Evolutionary conservation across 2,797 vertebrate species (phyloP).

Genomic region (Crocidura indochinensis): DNA sequence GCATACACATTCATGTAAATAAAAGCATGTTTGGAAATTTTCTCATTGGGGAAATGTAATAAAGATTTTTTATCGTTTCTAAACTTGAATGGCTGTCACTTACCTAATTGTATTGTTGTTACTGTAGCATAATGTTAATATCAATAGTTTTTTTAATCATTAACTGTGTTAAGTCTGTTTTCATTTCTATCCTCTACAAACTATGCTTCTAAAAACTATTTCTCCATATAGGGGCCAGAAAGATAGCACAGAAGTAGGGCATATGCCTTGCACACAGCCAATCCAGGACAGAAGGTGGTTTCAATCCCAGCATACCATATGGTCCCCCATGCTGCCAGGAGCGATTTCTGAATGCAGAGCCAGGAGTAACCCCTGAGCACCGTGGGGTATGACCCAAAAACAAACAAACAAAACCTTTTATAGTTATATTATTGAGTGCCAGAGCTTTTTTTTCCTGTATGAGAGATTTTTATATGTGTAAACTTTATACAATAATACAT

Average conservation of each 20-base stretch:
- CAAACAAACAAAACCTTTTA: too few relatives aligned
- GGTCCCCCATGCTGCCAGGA: too few relatives aligned
- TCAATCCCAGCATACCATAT: too few relatives aligned
- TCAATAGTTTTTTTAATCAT: background rate
- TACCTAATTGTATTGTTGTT: background rate
- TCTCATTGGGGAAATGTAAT: background rate
- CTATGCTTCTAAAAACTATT: background rate
- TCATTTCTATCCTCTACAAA: constrained; percentile 31
- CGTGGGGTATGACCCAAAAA: too few relatives aligned
- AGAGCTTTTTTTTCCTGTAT: background rate
- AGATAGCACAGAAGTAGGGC: too few relatives aligned
- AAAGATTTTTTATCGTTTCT: background rate
- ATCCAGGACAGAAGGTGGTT: too few relatives aligned
- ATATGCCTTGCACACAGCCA: too few relatives aligned
- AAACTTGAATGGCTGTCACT: constrained; percentile 1
- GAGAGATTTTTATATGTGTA: constrained; percentile 30
- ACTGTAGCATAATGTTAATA: background rate
- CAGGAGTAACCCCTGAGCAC: too few relatives aligned
- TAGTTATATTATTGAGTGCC: background rate
- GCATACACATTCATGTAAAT: background rate
- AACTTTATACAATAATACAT: constrained; percentile 25
- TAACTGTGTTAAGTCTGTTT: background rate
- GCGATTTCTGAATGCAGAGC: too few relatives aligned
- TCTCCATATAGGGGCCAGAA: background rate
- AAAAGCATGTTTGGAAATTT: constrained; percentile 22